Conservation (phyloP, 2,888 invertebrate genomes). For the Abscondita cerata region DNA sequence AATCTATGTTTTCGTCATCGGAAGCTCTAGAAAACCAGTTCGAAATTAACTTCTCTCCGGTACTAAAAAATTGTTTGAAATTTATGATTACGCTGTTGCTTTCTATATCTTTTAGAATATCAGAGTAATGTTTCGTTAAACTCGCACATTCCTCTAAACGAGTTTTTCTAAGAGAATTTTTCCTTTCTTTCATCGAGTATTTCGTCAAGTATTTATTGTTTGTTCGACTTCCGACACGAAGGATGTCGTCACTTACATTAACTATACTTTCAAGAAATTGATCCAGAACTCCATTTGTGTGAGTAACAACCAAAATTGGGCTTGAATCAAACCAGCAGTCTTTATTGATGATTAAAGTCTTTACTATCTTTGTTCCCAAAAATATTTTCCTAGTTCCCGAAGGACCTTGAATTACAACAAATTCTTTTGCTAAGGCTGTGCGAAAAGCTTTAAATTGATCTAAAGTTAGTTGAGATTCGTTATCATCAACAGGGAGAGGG, state of each 20-base stretch:
- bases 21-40: no score
- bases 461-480: no score
- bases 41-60: no score
- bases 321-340: slow-evolving; percentile 56
- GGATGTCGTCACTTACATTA: slow-evolving; percentile 64
- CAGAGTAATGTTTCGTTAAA: no score
- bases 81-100: no score
- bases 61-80: no score
- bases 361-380: slow-evolving; percentile 77
- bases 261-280: slow-evolving; percentile 80
- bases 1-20: no score
- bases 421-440: slow-evolving; percentile 72
- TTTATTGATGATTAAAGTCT: slow-evolving; percentile 68
- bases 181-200: slow-evolving; percentile 61
- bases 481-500: no score
- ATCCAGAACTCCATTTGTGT: slow-evolving; percentile 87
- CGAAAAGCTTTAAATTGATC: no score
- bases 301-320: slow-evolving; percentile 80
- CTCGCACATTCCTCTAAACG: no score
- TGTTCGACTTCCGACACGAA: slow-evolving; percentile 75
- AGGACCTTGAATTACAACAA: slow-evolving; percentile 84
- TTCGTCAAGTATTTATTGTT: slow-evolving; percentile 64
- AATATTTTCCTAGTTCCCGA: slow-evolving; percentile 90
- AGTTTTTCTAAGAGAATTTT: no score
- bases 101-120: no score